A percentile compares a stretch with the other conserved stretches of the same genome.
phyloP scores from a whole-genome alignment of 2,888 invertebrate genomes.

The Cabera pusaria region DNA sequence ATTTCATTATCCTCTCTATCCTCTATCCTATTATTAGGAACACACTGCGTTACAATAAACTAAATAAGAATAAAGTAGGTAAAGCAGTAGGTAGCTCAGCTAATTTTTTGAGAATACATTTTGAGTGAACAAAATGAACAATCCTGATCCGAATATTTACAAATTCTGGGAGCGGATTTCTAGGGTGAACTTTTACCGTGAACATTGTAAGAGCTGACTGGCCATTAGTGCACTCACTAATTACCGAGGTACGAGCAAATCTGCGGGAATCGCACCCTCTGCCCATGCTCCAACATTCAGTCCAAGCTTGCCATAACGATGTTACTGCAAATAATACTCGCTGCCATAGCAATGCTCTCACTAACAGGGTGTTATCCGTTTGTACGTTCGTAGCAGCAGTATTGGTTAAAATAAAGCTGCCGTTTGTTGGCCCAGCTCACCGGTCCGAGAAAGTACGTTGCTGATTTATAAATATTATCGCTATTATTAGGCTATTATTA shows the following conservation, averaged over 20 bases:
- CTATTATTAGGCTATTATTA: no score
- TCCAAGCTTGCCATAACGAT: conserved; percentile 24
- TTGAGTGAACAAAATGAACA: conserved; percentile 30
- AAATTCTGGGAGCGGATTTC: conserved; percentile 40
- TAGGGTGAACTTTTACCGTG: conserved; percentile 40
- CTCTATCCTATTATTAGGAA: no score
- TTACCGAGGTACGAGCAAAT: conserved; percentile 57
- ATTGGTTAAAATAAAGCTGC: no score
- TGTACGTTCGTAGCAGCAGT: conserved; percentile 1
- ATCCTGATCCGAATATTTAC: conserved; percentile 40
- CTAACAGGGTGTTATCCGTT: conserved; percentile 6
- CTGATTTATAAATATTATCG: no score
- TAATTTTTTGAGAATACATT: conserved; percentile 22
- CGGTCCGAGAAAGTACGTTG: no score
- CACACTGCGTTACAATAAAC: no score
- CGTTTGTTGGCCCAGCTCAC: no score
- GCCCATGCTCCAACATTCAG: conserved; percentile 6
- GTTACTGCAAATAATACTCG: conserved; percentile 21
- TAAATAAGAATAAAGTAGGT: no score
- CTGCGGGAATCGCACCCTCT: conserved; percentile 28
- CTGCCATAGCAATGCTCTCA: conserved; percentile 7
- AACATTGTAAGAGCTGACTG: conserved; percentile 50
- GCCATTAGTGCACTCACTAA: conserved; percentile 62
- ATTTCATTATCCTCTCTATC: no score
- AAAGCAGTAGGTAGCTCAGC: no score